Evolutionary conservation across 2,888 invertebrate species (phyloP), one percentile per base, ranked within the genome.

Genomic region (Diplolepis rosae): DNA sequence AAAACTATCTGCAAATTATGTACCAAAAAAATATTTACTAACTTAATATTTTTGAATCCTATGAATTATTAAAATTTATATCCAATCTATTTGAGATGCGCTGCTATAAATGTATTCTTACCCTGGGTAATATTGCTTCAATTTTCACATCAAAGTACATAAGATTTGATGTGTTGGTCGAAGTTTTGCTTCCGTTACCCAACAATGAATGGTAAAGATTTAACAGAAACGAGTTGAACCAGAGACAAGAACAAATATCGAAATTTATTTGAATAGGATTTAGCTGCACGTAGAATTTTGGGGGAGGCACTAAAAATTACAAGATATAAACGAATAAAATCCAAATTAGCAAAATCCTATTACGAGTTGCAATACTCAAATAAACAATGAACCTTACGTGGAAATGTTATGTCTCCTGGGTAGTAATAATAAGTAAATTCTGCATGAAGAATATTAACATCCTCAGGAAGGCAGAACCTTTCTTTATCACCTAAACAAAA

Each of bases 391-490:
- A 65, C 90, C 92, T 92, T 91, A 96, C 96, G 90, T 84, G 97
- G 96, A 90, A 96, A 96, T 82, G 94, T 94, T 70, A 94, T 92
- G 84, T 96, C 96, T 52, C 95, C 96, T 0, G 98, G 98, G 87
- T 98, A 98, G 87, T 98, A 99, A 89, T 97, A 99, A 87, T 96
- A 96, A 0, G 97, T 97, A 79, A 98, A 95, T 87, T 99, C 99
- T 0, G 98, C 95, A 89, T 99, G 98, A n/a, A 99, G 87, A 30
- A 98, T 93, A 18, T 96, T 95, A 80, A 96, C 94, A 85, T 98
- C 97, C 9, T 95, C 94, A 0, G 98, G 98, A 77, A 98, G 91
- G 30, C 94, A 94, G 80, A 96, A 94, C 76, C 94, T 93, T 84
- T 95, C 94, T 83, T 93, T 91, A 85, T 94, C 93, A 54, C 95